Base-by-base conservation (phyloP, 2,113 vertebrate species). In the Gobio gobio region DNA sequence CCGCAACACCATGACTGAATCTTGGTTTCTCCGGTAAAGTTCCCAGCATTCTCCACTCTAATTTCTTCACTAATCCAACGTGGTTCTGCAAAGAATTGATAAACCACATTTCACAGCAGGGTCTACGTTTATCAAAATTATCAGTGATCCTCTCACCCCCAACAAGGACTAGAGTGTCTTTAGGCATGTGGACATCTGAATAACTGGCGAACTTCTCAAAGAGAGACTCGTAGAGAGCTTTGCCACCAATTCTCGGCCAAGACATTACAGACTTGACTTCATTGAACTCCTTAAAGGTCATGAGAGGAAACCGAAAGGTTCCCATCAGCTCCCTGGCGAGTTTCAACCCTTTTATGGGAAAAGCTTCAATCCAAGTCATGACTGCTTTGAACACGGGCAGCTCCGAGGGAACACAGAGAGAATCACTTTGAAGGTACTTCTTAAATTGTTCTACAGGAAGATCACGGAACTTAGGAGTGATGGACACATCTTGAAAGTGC, bases 11-110 rank as follows among this genome's bases (percentile, higher is more conserved):
- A 0, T 98, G 97, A 29, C 92, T 85, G 79, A 97, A 97, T 83
- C 96, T 95, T 1, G 92, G 89, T 0, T 93, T 89, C 3, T 95
- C 94, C 2, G 97, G 97, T 85, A 98, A 94, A 9, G 92, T 91
- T 9, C 91, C 95, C 86, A 98, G 79, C 26, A 29, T 82, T n/a
- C 95, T 92, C 97, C 97, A 98, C 86, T 98, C 97, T 76, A 97
- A 93, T 5, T 91, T 92, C 84, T 96, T 96, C 76, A 93, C 95
- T 26, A 96, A 90, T 5, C 97, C 97, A 2, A 91, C 92, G 10
- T 95, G 93, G 13, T 93, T 97, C 87, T 93, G 87, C 75, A 97
- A 92, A 70, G 96, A 94, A 85, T 96, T 95, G 59, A 95, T 95
- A 87, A 97, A 97, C 96, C 97, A 98, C 83, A 98, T 91, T 20